Base-by-base conservation (phyloP, 2,888 invertebrate species). In the Eulithis prunata region DNA sequence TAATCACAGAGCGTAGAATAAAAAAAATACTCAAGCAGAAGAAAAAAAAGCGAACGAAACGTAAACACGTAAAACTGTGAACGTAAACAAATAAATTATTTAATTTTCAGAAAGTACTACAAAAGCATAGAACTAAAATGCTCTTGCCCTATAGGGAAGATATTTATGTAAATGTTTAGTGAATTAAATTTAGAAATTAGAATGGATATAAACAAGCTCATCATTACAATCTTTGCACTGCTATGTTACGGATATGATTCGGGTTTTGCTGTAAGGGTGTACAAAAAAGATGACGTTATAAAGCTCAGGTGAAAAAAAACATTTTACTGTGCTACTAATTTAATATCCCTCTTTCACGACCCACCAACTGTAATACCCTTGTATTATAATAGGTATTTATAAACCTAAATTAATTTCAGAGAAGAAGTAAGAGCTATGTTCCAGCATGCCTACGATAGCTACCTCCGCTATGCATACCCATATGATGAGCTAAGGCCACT, bases 371-470 rank as follows among this genome's bases (percentile, higher is more conserved):
- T 38, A 8, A 41, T 41, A 41, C 41, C 41, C 41, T 41, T 8
- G 8, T 5, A 38, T 5, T 38, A 1, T 8, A 38, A 21, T 38
- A 8, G 38, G 38, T 38, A 8, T 38, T 38, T 21, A 21, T 21
- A 38, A 38, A 38, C 38, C 3, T 7, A 8, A 8, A 49, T 13
- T 28, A 14, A 46, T 61, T 61, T 57, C 77, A 96, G 99, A 74
- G 97, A 98, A 82, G 97, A 98, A 89, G 98, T 98, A 0, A 94
- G 96, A 38, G 95, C 96, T 65, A 99, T 99, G 99, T 99, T 99
- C 85, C 97, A 99, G 82, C 99, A 99, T 95, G 99, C 99, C 0
- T 99, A 99, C 85, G 96, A 99, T 71, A 97, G 98, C 75, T 99
- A 99, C 83, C 94, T 99, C 71, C 95, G 95, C 65, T 96, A 98